Base-by-base conservation (phyloP, 2,113 vertebrate species). In the Burhinus oedicnemus region DNA sequence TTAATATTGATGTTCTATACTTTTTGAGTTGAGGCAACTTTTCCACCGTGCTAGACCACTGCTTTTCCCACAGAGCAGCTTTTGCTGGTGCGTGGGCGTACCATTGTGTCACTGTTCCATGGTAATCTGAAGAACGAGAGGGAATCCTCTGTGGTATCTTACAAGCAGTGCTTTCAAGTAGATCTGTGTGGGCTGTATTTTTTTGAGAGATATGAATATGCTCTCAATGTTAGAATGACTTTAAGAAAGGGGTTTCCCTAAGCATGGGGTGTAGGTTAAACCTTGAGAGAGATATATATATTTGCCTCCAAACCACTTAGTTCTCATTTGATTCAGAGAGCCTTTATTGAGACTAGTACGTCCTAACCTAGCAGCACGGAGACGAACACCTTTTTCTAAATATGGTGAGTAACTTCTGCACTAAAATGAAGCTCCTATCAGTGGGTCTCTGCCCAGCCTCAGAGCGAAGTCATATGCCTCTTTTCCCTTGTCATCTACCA, bases 61-160 rank as follows among this genome's bases (percentile, higher is more conserved):
- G 8, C 89, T 69, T 96, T 98, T 98, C 98, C 97, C 98, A 95
- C 82, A 65, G 96, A 83, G 87, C 79, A 22, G 77, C 55, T 81
- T 38, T 36, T 16, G 91, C 80, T 91, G 71, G 23, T 3, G 60
- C 5, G 90, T 94, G 89, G 96, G 97, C 2, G 21, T 78, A n/a
- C 75, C 90, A 22, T 95, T 91, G 94, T 97, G 96, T 95, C 95
- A 87, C 83, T 61, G 97, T 98, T 98, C 96, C 95, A 91, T 97
- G 95, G 93, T 94, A 87, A 32, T 89, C 91, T 81, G 93, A 85
- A 95, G 75, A 96, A 84, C 8, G 42, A 94, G 96, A 98, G 98
- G 98, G 98, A 98, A 98, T 98, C 98, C 98, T 98, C 97, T 98
- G 97, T 92, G 97, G 96, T 97, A 92, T 96, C 97, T 95, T 64